Conservation (phyloP, 1,140 invertebrate species). For the Saccostrea glomerata region DNA sequence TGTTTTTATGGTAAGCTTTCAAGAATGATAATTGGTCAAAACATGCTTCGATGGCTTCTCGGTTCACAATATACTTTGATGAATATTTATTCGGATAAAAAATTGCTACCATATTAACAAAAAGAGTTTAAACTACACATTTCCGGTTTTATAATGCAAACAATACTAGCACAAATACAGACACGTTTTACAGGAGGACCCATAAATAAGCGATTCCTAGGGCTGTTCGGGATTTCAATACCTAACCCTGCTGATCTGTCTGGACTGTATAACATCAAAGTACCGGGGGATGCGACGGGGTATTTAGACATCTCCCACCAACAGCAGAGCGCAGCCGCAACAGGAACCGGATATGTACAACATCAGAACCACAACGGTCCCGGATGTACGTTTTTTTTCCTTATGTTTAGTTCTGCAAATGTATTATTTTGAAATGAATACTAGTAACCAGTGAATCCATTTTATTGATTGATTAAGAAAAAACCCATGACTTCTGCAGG, state of each 20-base stretch:
- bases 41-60: no score
- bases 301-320: slow-evolving; percentile 6
- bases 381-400: neutral
- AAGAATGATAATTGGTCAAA: no score
- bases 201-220: neutral
- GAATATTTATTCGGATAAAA: no score
- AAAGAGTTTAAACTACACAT: no score
- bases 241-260: neutral
- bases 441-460: no score
- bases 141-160: neutral
- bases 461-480: no score
- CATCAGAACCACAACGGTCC: neutral
- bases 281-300: neutral
- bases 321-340: neutral
- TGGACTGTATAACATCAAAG: neutral
- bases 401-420: neutral
- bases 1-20: no score
- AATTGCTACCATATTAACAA: no score
- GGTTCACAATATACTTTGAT: no score
- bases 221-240: neutral
- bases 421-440: no score
- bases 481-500: no score
- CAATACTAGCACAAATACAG: neutral
- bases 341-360: slow-evolving; percentile 12
- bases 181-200: neutral